These are phyloP conservation scores for Anguilla marmorata DNA, from an alignment of 2,797 vertebrate genomes.

Conservation along the genomic window DNA sequence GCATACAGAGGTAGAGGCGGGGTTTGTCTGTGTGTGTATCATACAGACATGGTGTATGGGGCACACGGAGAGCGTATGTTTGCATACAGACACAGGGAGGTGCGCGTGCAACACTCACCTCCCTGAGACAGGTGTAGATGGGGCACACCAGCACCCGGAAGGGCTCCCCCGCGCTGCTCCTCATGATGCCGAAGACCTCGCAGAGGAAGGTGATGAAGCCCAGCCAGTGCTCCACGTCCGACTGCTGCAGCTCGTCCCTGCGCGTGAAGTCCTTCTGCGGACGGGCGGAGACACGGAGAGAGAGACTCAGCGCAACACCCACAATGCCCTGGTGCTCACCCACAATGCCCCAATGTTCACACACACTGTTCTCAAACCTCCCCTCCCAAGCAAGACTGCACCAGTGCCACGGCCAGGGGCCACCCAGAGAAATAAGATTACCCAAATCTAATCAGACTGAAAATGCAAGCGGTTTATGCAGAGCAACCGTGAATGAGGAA, in stretches of 20 bases:
- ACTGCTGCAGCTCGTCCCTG: slow-evolving; percentile 86
- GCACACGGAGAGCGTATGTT: no score
- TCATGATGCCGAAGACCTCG: slow-evolving; percentile 94
- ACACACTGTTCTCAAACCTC: background rate
- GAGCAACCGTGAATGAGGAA: background rate
- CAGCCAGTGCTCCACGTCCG: slow-evolving; percentile 91
- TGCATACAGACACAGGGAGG: background rate
- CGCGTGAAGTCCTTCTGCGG: slow-evolving; percentile 89
- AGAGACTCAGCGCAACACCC: background rate
- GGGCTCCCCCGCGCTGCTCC: slow-evolving; percentile 90
- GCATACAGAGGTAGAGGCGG: background rate
- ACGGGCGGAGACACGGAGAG: slow-evolving; percentile 15
- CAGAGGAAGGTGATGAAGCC: slow-evolving; percentile 99
- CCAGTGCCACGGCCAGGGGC: background rate
- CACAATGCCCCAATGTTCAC: background rate
- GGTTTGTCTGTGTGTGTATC: background rate
- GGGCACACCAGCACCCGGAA: slow-evolving; percentile 95
- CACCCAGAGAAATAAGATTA: background rate
- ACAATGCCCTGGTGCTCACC: background rate
- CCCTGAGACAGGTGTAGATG: slow-evolving; percentile 96
- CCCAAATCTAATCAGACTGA: background rate
- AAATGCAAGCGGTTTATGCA: background rate
- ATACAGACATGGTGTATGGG: background rate
- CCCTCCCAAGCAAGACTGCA: background rate
- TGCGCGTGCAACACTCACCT: slow-evolving; percentile 67